These are phyloP conservation scores for Barbus barbus DNA, from an alignment of 2,113 vertebrate species.

Conservation along the genomic window DNA sequence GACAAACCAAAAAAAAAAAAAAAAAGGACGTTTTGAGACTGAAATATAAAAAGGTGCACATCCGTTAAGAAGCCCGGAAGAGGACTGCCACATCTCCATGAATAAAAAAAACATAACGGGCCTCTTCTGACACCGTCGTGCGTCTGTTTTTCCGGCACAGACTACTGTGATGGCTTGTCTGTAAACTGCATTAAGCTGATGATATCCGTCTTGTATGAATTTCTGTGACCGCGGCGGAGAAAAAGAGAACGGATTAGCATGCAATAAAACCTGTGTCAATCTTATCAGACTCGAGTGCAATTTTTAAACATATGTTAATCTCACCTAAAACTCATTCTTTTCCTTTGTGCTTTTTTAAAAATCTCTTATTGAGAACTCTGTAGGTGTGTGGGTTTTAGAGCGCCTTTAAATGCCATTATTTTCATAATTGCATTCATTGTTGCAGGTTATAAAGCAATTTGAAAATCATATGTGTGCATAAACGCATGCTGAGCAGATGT, in stretches of 20 bases:
- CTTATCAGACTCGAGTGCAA: constrained; percentile 75
- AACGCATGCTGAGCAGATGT: constrained; percentile 70
- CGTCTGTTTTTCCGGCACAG: constrained; percentile 53
- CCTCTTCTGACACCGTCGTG: constrained; percentile 38
- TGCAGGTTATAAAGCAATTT: constrained; percentile 73
- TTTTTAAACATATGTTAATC: constrained; percentile 83
- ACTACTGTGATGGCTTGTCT: constrained; percentile 58
- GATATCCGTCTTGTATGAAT: constrained; percentile 69
- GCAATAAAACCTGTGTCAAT: constrained; percentile 76
- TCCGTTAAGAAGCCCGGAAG: not conserved
- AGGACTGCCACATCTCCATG: not conserved
- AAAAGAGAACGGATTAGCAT: constrained; percentile 55
- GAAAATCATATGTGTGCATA: constrained; percentile 73
- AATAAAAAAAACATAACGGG: not conserved
- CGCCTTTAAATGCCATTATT: constrained; percentile 76
- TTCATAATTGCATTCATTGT: constrained; percentile 79
- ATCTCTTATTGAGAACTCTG: constrained; percentile 74
- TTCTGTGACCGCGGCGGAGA: constrained; percentile 66
- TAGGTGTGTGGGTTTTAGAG: constrained; percentile 72
- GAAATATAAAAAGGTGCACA: not conserved
- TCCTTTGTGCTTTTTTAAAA: constrained; percentile 29
- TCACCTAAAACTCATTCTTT: constrained; percentile 72
- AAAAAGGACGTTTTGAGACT: constrained; percentile 1
- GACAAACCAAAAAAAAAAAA: not conserved
- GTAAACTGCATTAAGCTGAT: constrained; percentile 68